Evolutionary conservation across 2,797 vertebrate genomes (phyloP), one percentile per base, ranked within the genome.

Genomic region (Etheostoma nigrum): DNA sequence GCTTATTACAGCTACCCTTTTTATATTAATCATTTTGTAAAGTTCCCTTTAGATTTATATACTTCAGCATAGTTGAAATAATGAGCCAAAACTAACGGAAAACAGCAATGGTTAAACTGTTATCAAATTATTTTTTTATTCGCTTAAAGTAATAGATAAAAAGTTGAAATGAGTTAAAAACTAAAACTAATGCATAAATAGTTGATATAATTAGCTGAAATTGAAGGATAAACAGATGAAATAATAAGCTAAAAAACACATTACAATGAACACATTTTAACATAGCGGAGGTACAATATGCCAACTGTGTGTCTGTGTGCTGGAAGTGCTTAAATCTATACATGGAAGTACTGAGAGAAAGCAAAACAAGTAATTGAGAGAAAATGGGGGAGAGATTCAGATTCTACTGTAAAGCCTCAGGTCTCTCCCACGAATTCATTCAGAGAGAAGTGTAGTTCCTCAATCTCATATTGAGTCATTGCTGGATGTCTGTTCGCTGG

Each of bases 321-420:
- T 19, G 33, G 11, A 59, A 23, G 25, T 55, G 51, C 40, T 61
- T 81, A 15, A 61, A 69, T 58, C 21, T 66, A 23, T 23, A 33
- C 61, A 60, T 55, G 60, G 23, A 84, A 78, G 76, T 23, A 13
- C 21, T 25, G 65, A 87, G 48, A 67, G 47, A 77, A 72, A 81
- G 36, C 21, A 19, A 67, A 27, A 79, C 21, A 23, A 76, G 61
- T 61, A 19, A 71, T 11, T 8, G 7, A 49, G n/a, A 58, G 13
- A 16, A 57, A 64, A 52, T 2, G 25, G 2, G 45, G 40, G 15
- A 61, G 19, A 62, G 0, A 27, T 47, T 60, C 40, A 49, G 42
- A 64, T 68, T 72, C 30, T 30, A 14, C 19, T 18, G 57, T 76
- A 64, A 79, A 83, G 60, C 36, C 51, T 78, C 10, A 47, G 27